Evolutionary conservation across 2,888 invertebrate genomes (phyloP).

Genomic region (Drosophila meridiana): DNA sequence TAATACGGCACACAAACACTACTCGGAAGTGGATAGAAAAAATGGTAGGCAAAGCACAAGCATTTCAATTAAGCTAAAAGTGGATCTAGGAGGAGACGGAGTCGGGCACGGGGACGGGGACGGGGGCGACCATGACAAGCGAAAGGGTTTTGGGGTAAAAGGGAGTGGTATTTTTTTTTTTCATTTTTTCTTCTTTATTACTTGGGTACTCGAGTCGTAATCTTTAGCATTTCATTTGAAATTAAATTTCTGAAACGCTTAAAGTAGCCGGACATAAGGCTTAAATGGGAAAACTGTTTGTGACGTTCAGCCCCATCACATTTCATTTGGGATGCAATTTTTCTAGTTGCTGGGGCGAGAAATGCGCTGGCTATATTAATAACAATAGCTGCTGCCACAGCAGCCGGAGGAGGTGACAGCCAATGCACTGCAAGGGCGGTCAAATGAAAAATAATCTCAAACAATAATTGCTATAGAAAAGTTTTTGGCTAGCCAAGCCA

Average conservation of each 20-base stretch:
- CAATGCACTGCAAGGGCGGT: slow-evolving; percentile 32
- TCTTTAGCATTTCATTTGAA: slow-evolving; percentile 31
- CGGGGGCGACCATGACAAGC: slow-evolving; percentile 5
- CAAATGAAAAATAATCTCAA: slow-evolving; percentile 75
- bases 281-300: slow-evolving; percentile 5
- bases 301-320: slow-evolving; percentile 42
- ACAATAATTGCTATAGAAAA: slow-evolving; percentile 72
- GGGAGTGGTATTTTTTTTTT: not conserved
- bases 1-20: slow-evolving; percentile 49
- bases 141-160: slow-evolving; percentile 4
- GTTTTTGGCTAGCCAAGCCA: slow-evolving; percentile 47
- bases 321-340: slow-evolving; percentile 66
- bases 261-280: slow-evolving; percentile 7
- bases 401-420: slow-evolving; percentile 43
- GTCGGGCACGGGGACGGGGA: not conserved
- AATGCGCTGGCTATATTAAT: slow-evolving; percentile 62
- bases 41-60: slow-evolving; percentile 44
- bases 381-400: slow-evolving; percentile 63
- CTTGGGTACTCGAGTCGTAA: slow-evolving; percentile 16
- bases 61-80: slow-evolving; percentile 72
- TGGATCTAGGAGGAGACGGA: slow-evolving; percentile 15
- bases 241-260: slow-evolving; percentile 18
- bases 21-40: slow-evolving; percentile 43
- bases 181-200: not conserved
- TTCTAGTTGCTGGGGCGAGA: slow-evolving; percentile 36